phyloP scores from a whole-genome alignment of 2,888 invertebrate species.

The Cantharis lateralis region DNA sequence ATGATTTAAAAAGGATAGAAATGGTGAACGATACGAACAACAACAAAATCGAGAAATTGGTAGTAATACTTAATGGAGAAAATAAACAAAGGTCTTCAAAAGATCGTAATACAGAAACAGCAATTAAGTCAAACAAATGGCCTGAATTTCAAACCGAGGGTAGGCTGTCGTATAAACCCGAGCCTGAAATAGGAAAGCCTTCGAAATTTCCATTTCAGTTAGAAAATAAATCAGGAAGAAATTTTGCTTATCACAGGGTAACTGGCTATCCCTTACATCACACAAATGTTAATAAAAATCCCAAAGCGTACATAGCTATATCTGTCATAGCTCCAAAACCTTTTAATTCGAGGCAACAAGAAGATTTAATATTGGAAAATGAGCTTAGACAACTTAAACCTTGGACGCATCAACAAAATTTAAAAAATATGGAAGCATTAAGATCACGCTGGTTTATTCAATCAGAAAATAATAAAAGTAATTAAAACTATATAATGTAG shows the following conservation, averaged over 20 bases:
- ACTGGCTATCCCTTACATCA: constrained; percentile 50
- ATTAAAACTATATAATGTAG: background rate
- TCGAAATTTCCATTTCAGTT: constrained; percentile 37
- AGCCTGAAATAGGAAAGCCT: constrained; percentile 15
- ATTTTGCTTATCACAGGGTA: constrained; percentile 55
- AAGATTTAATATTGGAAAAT: constrained; percentile 46
- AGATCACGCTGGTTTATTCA: constrained; percentile 49
- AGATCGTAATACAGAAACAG: constrained; percentile 15
- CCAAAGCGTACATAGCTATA: constrained; percentile 55
- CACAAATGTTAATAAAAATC: constrained; percentile 47
- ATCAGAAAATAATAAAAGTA: constrained; percentile 28
- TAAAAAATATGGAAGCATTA: constrained; percentile 49
- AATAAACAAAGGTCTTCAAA: constrained; percentile 4
- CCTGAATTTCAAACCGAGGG: constrained; percentile 28
- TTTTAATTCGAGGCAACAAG: constrained; percentile 33
- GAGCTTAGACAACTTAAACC: constrained; percentile 53
- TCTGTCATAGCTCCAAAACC: constrained; percentile 54
- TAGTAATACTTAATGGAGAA: constrained; percentile 12
- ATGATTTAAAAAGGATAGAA: background rate
- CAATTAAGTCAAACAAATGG: constrained; percentile 30
- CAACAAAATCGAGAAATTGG: constrained; percentile 16
- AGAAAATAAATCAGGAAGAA: constrained; percentile 43
- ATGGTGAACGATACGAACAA: background rate
- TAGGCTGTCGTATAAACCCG: constrained; percentile 17
- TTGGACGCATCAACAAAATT: constrained; percentile 51